Percentiles rank a stretch among this genome's conserved stretches.
These are phyloP conservation scores for Aleiodes alternator DNA, from an alignment of 2,888 invertebrate genomes.

Conservation along the genomic window DNA sequence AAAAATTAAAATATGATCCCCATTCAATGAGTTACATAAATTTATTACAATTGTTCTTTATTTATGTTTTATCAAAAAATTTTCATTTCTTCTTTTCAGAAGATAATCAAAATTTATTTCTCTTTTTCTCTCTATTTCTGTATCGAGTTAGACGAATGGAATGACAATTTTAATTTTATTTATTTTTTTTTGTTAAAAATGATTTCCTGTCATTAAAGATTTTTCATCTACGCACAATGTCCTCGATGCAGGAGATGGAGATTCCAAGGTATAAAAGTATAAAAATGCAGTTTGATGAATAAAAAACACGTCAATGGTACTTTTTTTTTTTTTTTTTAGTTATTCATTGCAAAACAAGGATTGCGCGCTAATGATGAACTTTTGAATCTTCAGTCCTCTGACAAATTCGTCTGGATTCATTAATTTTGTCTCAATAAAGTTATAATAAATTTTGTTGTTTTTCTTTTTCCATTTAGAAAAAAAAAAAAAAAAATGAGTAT, in stretches of 20 bases:
- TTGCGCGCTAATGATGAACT: constrained; percentile 37
- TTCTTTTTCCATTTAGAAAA: constrained; percentile 2
- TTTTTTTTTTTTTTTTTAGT: constrained; percentile 34
- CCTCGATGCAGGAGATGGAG: constrained; percentile 61
- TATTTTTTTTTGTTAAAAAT: neutral
- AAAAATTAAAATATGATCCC: constrained; percentile 44
- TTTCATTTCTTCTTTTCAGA: constrained; percentile 14
- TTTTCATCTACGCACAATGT: constrained; percentile 35
- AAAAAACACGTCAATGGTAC: constrained; percentile 65
- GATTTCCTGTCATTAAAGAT: constrained; percentile 7
- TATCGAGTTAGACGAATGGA: constrained; percentile 52
- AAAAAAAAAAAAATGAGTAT: constrained; percentile 55
- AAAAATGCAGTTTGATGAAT: constrained; percentile 63
- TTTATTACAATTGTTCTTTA: constrained; percentile 7
- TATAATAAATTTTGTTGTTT: constrained; percentile 2
- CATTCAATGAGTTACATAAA: constrained; percentile 20
- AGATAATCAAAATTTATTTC: constrained; percentile 37
- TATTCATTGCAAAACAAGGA: constrained; percentile 38
- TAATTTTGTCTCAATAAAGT: constrained; percentile 17
- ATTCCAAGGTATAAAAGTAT: constrained; percentile 62
- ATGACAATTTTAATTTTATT: constrained; percentile 17
- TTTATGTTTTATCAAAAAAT: no score
- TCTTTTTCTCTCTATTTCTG: constrained; percentile 55
- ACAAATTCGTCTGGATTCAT: neutral
- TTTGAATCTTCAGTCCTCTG: neutral